Base-by-base conservation (phyloP, 1,140 invertebrate genomes). In the Brachionus rubens region DNA sequence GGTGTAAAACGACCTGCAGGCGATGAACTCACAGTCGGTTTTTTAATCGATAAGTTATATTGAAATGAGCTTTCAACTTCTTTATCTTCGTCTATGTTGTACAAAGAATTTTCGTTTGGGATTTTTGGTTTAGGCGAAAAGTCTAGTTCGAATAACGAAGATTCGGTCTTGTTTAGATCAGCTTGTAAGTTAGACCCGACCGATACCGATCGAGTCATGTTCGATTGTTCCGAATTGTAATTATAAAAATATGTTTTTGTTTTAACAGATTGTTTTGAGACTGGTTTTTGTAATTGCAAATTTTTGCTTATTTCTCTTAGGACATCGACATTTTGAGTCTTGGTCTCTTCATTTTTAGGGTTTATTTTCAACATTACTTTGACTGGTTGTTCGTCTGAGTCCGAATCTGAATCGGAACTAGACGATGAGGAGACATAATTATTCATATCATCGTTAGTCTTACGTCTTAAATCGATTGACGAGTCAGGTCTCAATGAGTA, bases 21-120 rank as follows among this genome's bases (percentile, higher is more conserved):
- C 6, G 59, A 65, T 16, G 59, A 65, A 9, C 36, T 43, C 3
- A 43, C 33, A 0, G 40, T 14, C 0, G 40, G 0, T 26, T 48
- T 72, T 24, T 50, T 54, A 0, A 40, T 10, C 1, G n/a, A 9
- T 24, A 48, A 33, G 30, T 52, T 72, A 36, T 72, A 72, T 24
- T 72, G 16, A 41, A 72, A 72, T 21, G 68, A 72, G 24, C 68
- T 72, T 21, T 72, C 68, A 12, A 72, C 68, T 26, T 72, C 68
- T 33, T 54, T 72, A 33, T 72, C 68, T 24, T 72, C 68, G 68
- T 72, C 68, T 26, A 72, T 72, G 68, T 72, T 72, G 68, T 72
- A 72, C 30, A 72, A 40, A 0, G 59, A 65, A 16, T 54, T 72
- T 50, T 72, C 68, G 28, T 72, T 72, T 19, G 43, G 46, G 43